Percentiles rank a stretch among this genome's conserved stretches.
phyloP scores from a whole-genome alignment of 2,797 vertebrate species.

The Taenioides sp. region DNA sequence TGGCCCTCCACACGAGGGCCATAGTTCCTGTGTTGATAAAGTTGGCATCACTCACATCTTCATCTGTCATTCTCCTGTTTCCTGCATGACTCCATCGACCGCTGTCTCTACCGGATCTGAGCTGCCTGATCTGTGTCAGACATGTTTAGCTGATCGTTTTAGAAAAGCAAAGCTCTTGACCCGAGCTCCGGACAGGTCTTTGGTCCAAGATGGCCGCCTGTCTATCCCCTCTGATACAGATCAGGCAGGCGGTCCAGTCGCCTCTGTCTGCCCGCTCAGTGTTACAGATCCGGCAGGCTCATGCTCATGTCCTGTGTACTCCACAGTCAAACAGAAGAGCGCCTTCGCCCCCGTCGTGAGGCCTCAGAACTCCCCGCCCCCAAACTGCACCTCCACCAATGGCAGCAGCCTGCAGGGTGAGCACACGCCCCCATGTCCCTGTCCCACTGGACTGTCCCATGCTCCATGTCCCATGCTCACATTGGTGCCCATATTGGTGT shows the following conservation, averaged over 20 bases:
- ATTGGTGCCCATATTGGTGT: no score
- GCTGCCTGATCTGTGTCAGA: constrained; percentile 1
- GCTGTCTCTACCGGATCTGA: neutral
- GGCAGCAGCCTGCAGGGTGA: constrained; percentile 90
- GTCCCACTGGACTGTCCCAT: constrained; percentile 38
- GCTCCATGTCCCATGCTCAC: no score
- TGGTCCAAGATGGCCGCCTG: neutral
- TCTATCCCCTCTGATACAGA: neutral
- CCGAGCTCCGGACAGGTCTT: neutral
- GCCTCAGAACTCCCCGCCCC: constrained; percentile 89
- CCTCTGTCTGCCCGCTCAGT: constrained; percentile 53
- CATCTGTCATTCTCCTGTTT: constrained; percentile 25
- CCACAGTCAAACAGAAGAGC: constrained; percentile 88
- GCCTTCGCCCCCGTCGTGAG: constrained; percentile 90
- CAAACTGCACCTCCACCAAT: constrained; percentile 91
- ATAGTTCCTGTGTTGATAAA: no score
- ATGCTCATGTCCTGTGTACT: constrained; percentile 88
- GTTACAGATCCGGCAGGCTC: constrained; percentile 71
- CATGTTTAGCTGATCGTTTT: neutral
- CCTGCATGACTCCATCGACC: constrained; percentile 61
- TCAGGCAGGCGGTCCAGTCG: constrained; percentile 66
- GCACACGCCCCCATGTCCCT: constrained; percentile 73
- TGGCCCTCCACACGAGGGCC: no score
- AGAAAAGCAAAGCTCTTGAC: no score
- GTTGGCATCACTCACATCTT: constrained; percentile 8